Evolutionary conservation across 2,113 vertebrate genomes (phyloP).

Genomic region (Balaenoptera acutorostrata): DNA sequence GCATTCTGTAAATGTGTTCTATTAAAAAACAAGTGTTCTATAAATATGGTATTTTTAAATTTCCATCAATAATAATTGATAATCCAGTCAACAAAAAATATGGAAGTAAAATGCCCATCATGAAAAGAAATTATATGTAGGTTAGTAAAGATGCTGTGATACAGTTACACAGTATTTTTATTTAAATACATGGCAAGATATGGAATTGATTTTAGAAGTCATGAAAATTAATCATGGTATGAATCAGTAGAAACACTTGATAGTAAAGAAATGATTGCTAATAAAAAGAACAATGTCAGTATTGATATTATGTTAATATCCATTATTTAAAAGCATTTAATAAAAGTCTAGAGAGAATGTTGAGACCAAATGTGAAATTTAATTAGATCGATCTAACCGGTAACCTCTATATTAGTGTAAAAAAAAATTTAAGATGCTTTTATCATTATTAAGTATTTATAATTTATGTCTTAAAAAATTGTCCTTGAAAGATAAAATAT

Average conservation of each 20-base stretch:
- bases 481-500: neutral
- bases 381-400: neutral
- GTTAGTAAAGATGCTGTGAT: neutral
- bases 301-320: neutral
- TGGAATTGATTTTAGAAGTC: neutral
- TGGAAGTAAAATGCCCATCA: neutral
- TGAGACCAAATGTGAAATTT: neutral
- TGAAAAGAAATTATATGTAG: constrained; percentile 5
- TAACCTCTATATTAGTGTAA: neutral
- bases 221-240: neutral
- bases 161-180: neutral
- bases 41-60: neutral
- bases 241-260: neutral
- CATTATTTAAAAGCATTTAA: neutral
- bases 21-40: neutral
- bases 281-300: neutral
- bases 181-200: neutral
- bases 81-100: neutral
- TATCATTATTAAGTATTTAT: neutral
- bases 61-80: constrained; percentile 14
- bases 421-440: neutral
- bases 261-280: neutral
- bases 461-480: neutral
- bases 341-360: neutral
- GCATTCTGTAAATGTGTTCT: neutral